These are phyloP conservation scores for Umimayanthus chanpuru DNA, from an alignment of 92 coral and sea anemone genomes.

Conservation along the genomic window DNA sequence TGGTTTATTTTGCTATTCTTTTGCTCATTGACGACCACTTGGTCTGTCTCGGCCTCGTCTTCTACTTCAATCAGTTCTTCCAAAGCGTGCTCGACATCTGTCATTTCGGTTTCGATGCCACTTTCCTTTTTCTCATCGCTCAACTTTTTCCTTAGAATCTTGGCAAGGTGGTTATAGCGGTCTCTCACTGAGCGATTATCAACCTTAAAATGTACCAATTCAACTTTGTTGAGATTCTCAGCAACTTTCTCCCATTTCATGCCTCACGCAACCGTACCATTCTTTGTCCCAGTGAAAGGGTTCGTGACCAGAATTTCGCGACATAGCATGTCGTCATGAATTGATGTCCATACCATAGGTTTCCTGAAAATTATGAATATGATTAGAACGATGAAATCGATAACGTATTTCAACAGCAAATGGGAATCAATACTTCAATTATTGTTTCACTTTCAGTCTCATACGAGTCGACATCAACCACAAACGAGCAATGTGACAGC, in stretches of 20 bases:
- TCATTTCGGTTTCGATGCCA: slow-evolving; percentile 38
- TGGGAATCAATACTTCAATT: not conserved
- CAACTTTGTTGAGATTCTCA: slow-evolving; percentile 53
- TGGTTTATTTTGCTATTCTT: slow-evolving; percentile 35
- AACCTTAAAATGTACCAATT: slow-evolving; percentile 24
- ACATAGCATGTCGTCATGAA: slow-evolving; percentile 54
- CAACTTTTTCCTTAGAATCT: slow-evolving; percentile 18
- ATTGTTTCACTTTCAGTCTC: slow-evolving; percentile 19
- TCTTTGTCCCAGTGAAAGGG: slow-evolving; percentile 57
- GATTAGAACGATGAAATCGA: slow-evolving; percentile 11
- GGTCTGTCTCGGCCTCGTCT: slow-evolving; percentile 39
- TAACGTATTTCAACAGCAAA: slow-evolving; percentile 19
- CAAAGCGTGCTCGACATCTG: slow-evolving; percentile 43
- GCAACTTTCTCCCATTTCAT: slow-evolving; percentile 54
- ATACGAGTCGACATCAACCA: not conserved
- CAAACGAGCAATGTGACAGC: slow-evolving; percentile 6
- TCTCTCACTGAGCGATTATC: slow-evolving; percentile 45
- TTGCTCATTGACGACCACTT: slow-evolving; percentile 39
- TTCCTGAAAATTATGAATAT: slow-evolving; percentile 45
- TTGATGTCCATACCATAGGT: slow-evolving; percentile 52
- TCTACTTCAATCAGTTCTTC: slow-evolving; percentile 47
- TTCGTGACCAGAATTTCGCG: slow-evolving; percentile 53
- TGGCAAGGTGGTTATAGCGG: slow-evolving; percentile 43
- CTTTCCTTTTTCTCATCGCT: slow-evolving; percentile 20
- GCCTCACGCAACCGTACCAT: slow-evolving; percentile 57